A percentile compares a stretch with the other conserved stretches of the same genome.
phyloP scores from a whole-genome alignment of 2,888 invertebrate genomes.

The Orthosia gothica region DNA sequence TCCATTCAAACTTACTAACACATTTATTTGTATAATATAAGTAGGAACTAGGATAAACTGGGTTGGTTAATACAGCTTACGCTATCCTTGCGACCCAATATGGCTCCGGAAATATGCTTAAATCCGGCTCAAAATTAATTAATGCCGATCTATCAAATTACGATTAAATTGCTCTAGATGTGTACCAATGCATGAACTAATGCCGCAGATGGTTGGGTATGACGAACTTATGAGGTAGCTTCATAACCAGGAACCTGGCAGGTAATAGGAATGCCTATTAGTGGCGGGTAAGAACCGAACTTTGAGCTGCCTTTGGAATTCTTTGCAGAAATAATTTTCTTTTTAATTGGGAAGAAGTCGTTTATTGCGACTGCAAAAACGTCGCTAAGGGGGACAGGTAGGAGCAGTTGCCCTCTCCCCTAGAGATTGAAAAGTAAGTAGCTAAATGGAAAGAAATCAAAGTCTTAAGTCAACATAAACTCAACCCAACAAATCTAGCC shows the following conservation, averaged over 20 bases:
- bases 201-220: slow-evolving; percentile 27
- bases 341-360: not conserved
- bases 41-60: too few relatives aligned
- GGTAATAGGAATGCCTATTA: slow-evolving; percentile 17
- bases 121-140: slow-evolving; percentile 22
- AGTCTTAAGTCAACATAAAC: too few relatives aligned
- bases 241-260: not conserved
- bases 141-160: slow-evolving; percentile 17
- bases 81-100: not conserved
- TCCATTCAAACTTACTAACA: too few relatives aligned
- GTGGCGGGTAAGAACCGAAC: not conserved
- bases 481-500: too few relatives aligned
- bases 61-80: not conserved
- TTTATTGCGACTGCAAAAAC: not conserved
- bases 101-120: not conserved
- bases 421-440: too few relatives aligned
- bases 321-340: not conserved
- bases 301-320: not conserved
- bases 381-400: too few relatives aligned
- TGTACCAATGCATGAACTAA: slow-evolving; percentile 12
- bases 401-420: too few relatives aligned
- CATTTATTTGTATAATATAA: too few relatives aligned
- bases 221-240: slow-evolving; percentile 16
- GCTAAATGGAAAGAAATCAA: too few relatives aligned
- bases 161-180: slow-evolving; percentile 9